Evolutionary conservation across 2,113 vertebrate species (phyloP).

Genomic region (Sus scrofa): DNA sequence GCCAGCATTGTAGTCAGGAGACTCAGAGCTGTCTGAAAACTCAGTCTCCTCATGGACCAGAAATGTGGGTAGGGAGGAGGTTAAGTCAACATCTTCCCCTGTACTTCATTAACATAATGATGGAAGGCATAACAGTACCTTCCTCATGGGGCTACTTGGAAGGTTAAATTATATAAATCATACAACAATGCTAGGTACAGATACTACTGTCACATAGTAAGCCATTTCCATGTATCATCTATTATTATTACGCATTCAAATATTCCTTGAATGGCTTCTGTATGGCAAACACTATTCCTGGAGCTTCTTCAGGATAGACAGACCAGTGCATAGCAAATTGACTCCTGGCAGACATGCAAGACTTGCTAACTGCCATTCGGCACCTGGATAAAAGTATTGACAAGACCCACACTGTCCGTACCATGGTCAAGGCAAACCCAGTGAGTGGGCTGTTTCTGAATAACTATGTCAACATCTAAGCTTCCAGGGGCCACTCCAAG

Average conservation of each 20-base stretch:
- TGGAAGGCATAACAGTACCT: not conserved
- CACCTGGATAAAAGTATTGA: not conserved
- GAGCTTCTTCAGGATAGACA: not conserved
- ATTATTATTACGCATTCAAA: conserved; percentile 14
- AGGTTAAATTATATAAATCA: conserved; percentile 34
- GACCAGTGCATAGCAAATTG: not conserved
- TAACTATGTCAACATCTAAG: not conserved
- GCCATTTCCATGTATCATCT: not conserved
- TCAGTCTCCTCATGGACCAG: not conserved
- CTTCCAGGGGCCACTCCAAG: not conserved
- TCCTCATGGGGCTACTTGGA: not conserved
- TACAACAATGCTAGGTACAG: not conserved
- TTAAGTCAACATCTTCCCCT: not conserved
- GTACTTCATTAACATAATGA: not conserved
- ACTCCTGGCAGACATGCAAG: not conserved
- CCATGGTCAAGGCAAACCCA: not conserved
- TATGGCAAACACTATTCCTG: not conserved
- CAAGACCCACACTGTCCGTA: not conserved
- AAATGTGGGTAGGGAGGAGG: not conserved
- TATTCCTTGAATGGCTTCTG: not conserved
- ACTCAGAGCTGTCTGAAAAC: not conserved
- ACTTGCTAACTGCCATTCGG: not conserved
- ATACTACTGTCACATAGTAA: not conserved
- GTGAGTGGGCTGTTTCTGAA: not conserved
- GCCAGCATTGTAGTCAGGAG: not conserved